Evolutionary conservation across 2,797 vertebrate species (phyloP).

Genomic region (Rhyacichthys aspro): DNA sequence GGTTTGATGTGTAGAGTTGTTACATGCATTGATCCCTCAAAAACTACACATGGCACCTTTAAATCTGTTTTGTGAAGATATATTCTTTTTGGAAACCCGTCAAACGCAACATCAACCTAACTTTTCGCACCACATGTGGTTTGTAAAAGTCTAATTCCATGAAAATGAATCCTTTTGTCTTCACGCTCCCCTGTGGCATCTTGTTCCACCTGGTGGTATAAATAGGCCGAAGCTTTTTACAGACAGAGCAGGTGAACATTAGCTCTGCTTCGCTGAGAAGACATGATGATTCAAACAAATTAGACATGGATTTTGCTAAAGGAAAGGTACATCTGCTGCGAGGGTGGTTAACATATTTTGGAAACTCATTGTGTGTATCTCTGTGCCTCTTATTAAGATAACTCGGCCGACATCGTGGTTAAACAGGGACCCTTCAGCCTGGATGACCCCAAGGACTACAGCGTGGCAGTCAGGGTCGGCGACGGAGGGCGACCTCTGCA

Average conservation of each 20-base stretch:
- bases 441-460: constrained; percentile 83
- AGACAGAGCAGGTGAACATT: constrained; percentile 33
- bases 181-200: constrained; percentile 21
- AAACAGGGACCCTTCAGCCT: constrained; percentile 87
- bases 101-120: constrained; percentile 22
- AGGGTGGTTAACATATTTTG: constrained; percentile 4
- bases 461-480: constrained; percentile 84
- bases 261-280: constrained; percentile 16
- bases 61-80: background rate
- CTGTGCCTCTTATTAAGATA: constrained; percentile 77
- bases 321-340: constrained; percentile 1
- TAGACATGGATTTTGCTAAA: constrained; percentile 26
- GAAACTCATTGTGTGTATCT: constrained; percentile 6
- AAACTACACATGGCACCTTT: too few species aligned
- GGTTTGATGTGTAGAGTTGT: too few species aligned
- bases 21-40: too few species aligned
- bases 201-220: constrained; percentile 20
- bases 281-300: constrained; percentile 40
- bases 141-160: constrained; percentile 2
- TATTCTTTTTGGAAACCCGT: constrained; percentile 10
- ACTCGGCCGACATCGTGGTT: constrained; percentile 86
- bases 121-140: background rate
- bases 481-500: constrained; percentile 85
- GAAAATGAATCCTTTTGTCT: constrained; percentile 19
- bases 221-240: constrained; percentile 32